Conservation (phyloP, 2,113 vertebrate species). For the Pelodiscus sinensis region DNA sequence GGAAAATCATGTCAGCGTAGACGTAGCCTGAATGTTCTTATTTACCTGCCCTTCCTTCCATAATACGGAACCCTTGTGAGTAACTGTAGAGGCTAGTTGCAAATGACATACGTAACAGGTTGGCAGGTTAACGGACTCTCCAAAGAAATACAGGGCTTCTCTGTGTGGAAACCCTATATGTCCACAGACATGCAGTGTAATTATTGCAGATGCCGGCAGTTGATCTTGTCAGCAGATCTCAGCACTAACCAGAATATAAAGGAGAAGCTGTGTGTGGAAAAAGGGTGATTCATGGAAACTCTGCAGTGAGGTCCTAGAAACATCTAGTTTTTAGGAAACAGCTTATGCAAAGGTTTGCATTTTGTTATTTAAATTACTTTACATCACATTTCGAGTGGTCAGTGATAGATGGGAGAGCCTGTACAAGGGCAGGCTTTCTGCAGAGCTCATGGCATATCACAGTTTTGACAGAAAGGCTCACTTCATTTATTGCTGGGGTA, state of each 20-base stretch:
- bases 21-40: too few species aligned
- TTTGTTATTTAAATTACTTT: background rate
- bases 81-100: background rate
- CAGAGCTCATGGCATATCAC: background rate
- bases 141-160: background rate
- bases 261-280: background rate
- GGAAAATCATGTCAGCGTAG: too few species aligned
- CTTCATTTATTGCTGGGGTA: background rate
- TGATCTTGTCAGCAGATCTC: background rate
- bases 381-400: background rate
- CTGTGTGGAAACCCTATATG: too few species aligned
- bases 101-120: background rate
- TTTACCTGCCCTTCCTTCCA: background rate
- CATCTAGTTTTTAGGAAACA: background rate
- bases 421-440: background rate
- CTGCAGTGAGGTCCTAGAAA: background rate
- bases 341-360: background rate
- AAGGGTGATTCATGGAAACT: background rate
- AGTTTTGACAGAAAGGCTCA: background rate
- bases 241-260: background rate
- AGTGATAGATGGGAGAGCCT: background rate
- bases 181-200: background rate
- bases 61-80: background rate
- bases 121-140: background rate
- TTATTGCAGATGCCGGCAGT: background rate